Conservation (phyloP, 1,140 invertebrate species). For the fruit fly (Drosophila melanogaster) region DNA sequence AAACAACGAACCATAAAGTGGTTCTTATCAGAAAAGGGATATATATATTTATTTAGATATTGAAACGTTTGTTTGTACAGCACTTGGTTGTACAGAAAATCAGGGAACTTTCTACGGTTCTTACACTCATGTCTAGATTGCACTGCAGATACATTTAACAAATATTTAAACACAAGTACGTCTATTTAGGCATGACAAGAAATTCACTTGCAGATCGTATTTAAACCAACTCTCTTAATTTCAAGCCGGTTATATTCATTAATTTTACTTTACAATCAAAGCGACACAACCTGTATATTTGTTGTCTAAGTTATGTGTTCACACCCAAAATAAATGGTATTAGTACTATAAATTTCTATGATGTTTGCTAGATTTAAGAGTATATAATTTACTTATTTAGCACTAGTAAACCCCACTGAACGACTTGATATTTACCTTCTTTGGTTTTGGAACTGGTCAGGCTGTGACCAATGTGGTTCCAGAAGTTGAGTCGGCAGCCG, state of each 20-base stretch:
- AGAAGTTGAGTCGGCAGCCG: conserved; percentile 84
- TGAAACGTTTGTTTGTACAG: neutral
- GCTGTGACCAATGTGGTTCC: conserved; percentile 84
- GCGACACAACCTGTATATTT: neutral
- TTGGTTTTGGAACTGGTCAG: conserved; percentile 83
- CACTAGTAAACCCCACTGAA: neutral
- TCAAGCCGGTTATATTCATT: neutral
- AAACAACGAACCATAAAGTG: conserved; percentile 6
- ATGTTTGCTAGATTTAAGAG: neutral
- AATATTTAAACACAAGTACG: neutral
- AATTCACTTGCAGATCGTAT: neutral
- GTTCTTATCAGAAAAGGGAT: neutral
- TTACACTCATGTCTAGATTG: conserved; percentile 1
- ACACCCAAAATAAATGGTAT: conserved; percentile 10
- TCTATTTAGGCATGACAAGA: neutral
- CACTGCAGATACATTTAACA: neutral
- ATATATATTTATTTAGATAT: neutral
- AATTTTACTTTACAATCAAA: conserved; percentile 5
- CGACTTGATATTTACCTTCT: conserved; percentile 64
- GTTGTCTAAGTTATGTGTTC: neutral
- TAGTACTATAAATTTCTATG: no score
- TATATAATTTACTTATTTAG: neutral
- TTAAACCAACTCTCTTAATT: neutral
- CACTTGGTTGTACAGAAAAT: neutral
- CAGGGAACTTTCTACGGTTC: neutral